Evolutionary conservation across 1,140 invertebrate species (phyloP), one percentile per base, ranked within the genome.

Genomic region (Vollenhovia emeryi): DNA sequence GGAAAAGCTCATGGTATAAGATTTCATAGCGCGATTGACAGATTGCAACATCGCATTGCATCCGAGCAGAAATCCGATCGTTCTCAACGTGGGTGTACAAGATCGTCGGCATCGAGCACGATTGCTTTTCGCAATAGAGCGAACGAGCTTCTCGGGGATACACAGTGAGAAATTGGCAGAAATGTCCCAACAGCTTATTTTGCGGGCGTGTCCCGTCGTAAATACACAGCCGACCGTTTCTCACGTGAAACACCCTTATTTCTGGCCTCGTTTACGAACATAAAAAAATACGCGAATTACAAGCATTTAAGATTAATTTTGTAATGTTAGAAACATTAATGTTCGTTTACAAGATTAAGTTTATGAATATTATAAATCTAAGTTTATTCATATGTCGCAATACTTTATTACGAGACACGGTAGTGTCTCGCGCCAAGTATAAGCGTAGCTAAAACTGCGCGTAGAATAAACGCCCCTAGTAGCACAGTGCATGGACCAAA

Each of bases 191-290:
- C 82, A 62, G 66, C 71, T 82, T 55, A 87, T 76, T 85, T 82
- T 60, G 30, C 27, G 15, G 9, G 45, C 0, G 11, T 55, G 45
- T 6, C 33, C 69, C 18, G 9, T 36, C 62, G 85, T 88, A 80
- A 86, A 88, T 88, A 73, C 27, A 50, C 24, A 15, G 15, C 7
- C 36, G 21, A 73, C 57, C 45, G 30, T 87, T 85, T 69, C 2
- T 87, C 75, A 73, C 21, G 30, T 40, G 62, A 89, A 89, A 87
- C 64, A 69, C 55, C 60, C 69, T 71, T 74, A 83, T 84, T 82
- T 82, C 27, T 87, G 13, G 3, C 4, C 18, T 36, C 30, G 0
- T 21, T 68, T 68, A 68, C 30, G 48, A 86, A 82, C 52, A 13
- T 52, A 9, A 75, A 69, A 69, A 69, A 36, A 68, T 24, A 24